Base-by-base conservation (phyloP, 2,888 invertebrate species). In the Anoncus sp. region DNA sequence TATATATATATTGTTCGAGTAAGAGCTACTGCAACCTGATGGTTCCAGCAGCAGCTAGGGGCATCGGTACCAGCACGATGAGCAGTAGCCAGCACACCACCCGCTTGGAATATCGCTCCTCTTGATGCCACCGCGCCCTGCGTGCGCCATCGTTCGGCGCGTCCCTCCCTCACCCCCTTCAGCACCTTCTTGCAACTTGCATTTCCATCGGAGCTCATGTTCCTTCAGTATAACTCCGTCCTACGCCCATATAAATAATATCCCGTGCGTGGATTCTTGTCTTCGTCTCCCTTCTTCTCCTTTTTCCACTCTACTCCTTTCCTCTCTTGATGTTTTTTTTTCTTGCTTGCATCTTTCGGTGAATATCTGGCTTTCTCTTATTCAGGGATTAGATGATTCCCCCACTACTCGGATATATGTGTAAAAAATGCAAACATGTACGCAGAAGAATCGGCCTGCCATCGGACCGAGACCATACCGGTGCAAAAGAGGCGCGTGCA, bases 241-340 rank as follows among this genome's bases (percentile, higher is more conserved):
- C 83, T 82, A 79, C 84, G 70, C 84, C 85, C 85, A 82, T 88
- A 89, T 89, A 89, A 89, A 89, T 89, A 88, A 89, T 89, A 88
- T 84, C 74, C 83, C 77, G 70, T 73, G 85, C 79, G 66, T 79
- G 79, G 82, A 84, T 84, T 83, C 86, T 83, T 85, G 65, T 66
- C 57, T 66, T 66, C 14, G 10, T 49, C 9, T 49, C 22, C 10
- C 18, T 49, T 55, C 66, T 49, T 57, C 63, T 27, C 57, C n/a
- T 63, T 55, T 16, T 59, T 4, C 53, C 57, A 31, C 47, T 57
- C 40, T 35, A 10, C 27, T 51, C 35, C 59, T 14, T 53, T 43
- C 3, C 31, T 57, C 53, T 24, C 69, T 70, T 59, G 3, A 24
- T 43, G 14, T 53, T 27, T n/a, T 10, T 62, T 71, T 40, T 22